Evolutionary conservation across 2,797 vertebrate species (phyloP).

Genomic region (Vultur gryphus): DNA sequence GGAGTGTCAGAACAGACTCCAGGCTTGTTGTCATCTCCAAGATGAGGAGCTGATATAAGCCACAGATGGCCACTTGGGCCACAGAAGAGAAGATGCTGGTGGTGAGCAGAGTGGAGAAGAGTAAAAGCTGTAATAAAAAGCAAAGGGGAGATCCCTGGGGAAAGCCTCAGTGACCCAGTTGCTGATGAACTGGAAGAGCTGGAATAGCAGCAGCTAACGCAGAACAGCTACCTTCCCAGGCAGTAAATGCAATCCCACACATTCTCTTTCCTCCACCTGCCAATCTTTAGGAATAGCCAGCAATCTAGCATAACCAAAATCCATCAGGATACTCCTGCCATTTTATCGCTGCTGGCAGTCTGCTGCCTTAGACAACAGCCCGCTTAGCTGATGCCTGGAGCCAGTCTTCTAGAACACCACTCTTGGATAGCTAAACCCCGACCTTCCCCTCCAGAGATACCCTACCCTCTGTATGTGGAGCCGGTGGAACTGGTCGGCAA

Average conservation of each 20-base stretch:
- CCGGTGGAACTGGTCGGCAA: conserved; percentile 82
- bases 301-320: not conserved
- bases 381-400: not conserved
- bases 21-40: not conserved
- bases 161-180: not conserved
- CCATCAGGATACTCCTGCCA: not conserved
- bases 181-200: not conserved
- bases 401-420: not conserved
- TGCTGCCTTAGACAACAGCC: not conserved
- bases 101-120: not conserved
- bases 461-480: conserved; percentile 81
- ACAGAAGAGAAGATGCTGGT: not conserved
- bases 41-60: not conserved
- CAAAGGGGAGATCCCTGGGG: not conserved
- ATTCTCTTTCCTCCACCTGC: not conserved
- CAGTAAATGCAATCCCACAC: not conserved
- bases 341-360: not conserved
- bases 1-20: not conserved
- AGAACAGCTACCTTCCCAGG: not conserved
- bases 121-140: not conserved
- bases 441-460: not conserved
- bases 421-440: not conserved
- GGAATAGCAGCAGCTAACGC: not conserved
- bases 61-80: not conserved
- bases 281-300: not conserved